Evolutionary conservation across 2,797 vertebrate genomes (phyloP).

Genomic region (Hemitrygon akajei): DNA sequence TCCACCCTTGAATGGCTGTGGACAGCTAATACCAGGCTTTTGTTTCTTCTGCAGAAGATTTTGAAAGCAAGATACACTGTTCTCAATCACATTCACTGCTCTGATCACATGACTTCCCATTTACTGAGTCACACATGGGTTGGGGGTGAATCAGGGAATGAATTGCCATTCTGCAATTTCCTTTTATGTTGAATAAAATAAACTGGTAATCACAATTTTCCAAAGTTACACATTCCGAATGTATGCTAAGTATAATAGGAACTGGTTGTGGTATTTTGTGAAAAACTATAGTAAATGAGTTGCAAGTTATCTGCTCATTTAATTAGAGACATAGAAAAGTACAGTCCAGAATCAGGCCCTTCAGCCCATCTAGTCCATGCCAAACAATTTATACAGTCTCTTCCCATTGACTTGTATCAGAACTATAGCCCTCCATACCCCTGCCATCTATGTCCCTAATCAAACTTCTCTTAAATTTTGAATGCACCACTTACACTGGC

Average conservation of each 20-base stretch:
- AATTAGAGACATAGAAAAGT: neutral
- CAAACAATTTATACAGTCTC: no score
- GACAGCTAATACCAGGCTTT: conserved; percentile 73
- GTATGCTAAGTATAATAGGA: neutral
- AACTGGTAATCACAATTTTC: neutral
- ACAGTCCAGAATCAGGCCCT: no score
- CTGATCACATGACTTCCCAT: conserved; percentile 74
- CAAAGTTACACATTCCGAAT: neutral
- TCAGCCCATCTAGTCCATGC: no score
- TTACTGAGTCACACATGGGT: conserved; percentile 57
- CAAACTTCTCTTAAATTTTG: no score
- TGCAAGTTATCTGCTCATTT: neutral
- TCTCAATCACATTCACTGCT: conserved; percentile 57
- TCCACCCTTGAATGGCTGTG: conserved; percentile 64
- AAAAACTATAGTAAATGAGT: neutral
- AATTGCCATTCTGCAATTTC: conserved; percentile 23
- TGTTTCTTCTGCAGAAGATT: conserved; percentile 67
- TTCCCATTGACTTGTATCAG: no score
- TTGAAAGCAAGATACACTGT: conserved; percentile 55
- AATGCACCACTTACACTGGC: no score
- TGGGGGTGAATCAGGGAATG: conserved; percentile 44
- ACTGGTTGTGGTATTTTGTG: neutral
- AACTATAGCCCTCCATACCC: no score
- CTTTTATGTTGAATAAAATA: neutral
- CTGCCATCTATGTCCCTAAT: no score